Evolutionary conservation across 2,888 invertebrate species (phyloP), one percentile per base, ranked within the genome.

Genomic region (Heliconius sara): DNA sequence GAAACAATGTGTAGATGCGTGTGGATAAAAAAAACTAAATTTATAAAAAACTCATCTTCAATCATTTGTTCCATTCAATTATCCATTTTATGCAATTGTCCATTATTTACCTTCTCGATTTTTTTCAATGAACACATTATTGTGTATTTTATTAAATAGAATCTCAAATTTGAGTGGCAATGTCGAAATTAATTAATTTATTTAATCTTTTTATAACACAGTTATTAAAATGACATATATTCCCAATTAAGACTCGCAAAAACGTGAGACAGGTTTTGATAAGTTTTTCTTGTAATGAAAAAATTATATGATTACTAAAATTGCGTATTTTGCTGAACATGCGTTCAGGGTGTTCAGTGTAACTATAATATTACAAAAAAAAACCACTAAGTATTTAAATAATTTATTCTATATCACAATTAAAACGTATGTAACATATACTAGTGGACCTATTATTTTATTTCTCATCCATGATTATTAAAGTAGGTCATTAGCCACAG

Each of bases 401-500:
- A 7, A 43, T 12, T 27, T 1, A 12, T n/a, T 67, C 13, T 25
- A 66, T 22, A 27, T 47, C 12, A n/a, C 19, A 57, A 76, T 68
- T 67, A 57, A 72, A 72, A 72, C n/a, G 71, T 30, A 6, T 57
- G 52, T n/a, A 52, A 57, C 25, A 30, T 60, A 25, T 60, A 25
- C n/a, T 60, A n/a, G n/a, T n/a, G 25, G 10, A 22, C 34, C 34
- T 34, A 60, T 39, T 39, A 34, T 47, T 43, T 43, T 65, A 47
- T 22, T 39, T 66, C 19, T 75, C 27, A 27, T 27, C 27, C 66
- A 65, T 66, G 22, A 65, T 27, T 66, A 72, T 70, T 74, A 43
- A 60, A 78, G 71, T 75, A 72, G 68, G 76, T 80, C 52, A 78
- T 43, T 71, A 70, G 30, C n/a, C 27, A 60, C 22, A 60, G 68